phyloP scores from a whole-genome alignment of 1,140 invertebrate genomes.

The Magallana angulata region DNA sequence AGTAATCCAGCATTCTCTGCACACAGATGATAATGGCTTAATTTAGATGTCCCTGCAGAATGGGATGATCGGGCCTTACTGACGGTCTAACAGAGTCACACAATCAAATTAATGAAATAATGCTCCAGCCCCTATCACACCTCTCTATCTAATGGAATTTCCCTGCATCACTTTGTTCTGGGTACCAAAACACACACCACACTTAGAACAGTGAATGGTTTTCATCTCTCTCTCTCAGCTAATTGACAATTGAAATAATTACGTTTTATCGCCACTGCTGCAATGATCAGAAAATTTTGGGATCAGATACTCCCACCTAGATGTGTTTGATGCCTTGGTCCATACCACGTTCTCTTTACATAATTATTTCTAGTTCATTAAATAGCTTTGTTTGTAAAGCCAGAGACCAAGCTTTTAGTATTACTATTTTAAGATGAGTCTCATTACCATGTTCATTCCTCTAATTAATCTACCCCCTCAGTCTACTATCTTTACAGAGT shows the following conservation, averaged over 20 bases:
- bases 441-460: background rate
- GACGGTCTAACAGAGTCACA: conserved; percentile 4
- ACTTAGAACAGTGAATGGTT: too few species aligned
- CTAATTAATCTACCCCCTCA: too few species aligned
- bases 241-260: too few species aligned
- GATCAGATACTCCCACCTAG: too few species aligned
- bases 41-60: background rate
- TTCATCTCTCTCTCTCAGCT: too few species aligned
- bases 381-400: background rate
- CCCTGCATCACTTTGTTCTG: background rate
- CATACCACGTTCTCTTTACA: too few species aligned
- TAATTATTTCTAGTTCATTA: too few species aligned
- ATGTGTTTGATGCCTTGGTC: too few species aligned
- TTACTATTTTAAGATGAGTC: background rate
- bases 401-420: background rate
- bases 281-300: too few species aligned
- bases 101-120: conserved; percentile 31
- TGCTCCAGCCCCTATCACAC: background rate
- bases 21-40: background rate
- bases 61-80: background rate
- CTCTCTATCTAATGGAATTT: conserved; percentile 30
- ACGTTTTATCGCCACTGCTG: too few species aligned
- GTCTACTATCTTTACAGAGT: background rate
- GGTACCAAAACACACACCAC: background rate
- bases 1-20: background rate